Conservation (phyloP, 1,140 invertebrate species). For the Bombus haemorrhoidalis region DNA sequence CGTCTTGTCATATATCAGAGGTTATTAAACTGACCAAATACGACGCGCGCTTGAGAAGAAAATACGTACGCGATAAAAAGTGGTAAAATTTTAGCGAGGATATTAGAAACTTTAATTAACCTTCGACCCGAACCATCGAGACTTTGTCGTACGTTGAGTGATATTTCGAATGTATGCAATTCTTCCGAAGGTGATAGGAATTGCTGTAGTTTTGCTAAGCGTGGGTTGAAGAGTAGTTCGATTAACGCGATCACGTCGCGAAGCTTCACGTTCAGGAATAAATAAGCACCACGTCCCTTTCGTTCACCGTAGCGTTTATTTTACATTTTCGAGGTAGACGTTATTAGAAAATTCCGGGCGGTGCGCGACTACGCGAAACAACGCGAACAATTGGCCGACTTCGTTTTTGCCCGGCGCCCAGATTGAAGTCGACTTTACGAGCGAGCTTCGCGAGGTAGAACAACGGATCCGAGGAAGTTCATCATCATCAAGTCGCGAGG, state of each 20-base stretch:
- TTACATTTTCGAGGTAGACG: not conserved
- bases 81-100: not conserved
- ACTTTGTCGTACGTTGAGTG: not conserved
- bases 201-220: not conserved
- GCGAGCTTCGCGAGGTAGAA: conserved; percentile 71
- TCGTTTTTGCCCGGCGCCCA: conserved; percentile 65
- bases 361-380: conserved; percentile 32
- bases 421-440: conserved; percentile 80
- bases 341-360: conserved; percentile 48
- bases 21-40: not conserved
- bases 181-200: not conserved
- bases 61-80: not conserved
- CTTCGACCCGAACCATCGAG: not conserved
- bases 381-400: conserved; percentile 52
- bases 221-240: not conserved
- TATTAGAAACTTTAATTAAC: not conserved
- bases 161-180: not conserved
- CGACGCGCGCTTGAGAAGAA: not conserved
- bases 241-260: not conserved
- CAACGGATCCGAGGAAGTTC: conserved; percentile 74
- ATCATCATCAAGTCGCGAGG: conserved; percentile 79
- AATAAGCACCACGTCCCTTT: not conserved
- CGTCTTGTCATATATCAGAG: no score
- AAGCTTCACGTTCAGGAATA: not conserved
- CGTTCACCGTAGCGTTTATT: not conserved